Percentiles rank a stretch among this genome's conserved stretches.
Conservation (phyloP, 2,113 vertebrate genomes). For the Cygnus atratus region DNA sequence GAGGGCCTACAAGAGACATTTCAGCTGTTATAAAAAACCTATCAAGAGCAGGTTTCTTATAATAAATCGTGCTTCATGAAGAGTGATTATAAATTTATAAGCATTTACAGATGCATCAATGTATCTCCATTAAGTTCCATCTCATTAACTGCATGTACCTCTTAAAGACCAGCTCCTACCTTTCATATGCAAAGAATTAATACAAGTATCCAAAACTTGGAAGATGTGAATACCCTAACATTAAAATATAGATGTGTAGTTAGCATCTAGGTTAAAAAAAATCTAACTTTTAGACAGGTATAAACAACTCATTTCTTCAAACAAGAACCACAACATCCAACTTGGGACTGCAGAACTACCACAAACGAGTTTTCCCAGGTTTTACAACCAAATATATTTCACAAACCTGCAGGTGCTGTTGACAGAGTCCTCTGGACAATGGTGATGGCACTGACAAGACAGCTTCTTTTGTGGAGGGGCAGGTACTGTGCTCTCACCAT, state of each 20-base stretch:
- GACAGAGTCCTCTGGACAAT: conserved; percentile 90
- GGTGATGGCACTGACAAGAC: conserved; percentile 91
- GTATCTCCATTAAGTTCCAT: neutral
- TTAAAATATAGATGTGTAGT: neutral
- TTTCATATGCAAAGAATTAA: neutral
- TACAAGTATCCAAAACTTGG: neutral
- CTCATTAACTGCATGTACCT: neutral
- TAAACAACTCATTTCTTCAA: neutral
- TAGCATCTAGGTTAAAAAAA: neutral
- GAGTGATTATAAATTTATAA: neutral
- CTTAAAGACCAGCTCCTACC: neutral
- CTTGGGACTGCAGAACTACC: neutral
- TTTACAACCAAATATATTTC: neutral
- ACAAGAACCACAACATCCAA: neutral
- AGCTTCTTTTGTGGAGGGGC: conserved; percentile 83
- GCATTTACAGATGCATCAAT: neutral
- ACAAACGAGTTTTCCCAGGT: neutral
- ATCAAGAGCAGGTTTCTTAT: neutral
- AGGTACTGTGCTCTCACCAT: conserved; percentile 79
- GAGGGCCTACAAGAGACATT: neutral
- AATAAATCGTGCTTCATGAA: neutral
- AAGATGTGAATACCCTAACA: neutral
- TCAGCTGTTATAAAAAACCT: neutral
- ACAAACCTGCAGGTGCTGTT: conserved; percentile 97
- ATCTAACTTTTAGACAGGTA: neutral